Evolutionary conservation across 2,888 invertebrate genomes (phyloP), one percentile per base, ranked within the genome.

Genomic region (Drosophila infuscata): DNA sequence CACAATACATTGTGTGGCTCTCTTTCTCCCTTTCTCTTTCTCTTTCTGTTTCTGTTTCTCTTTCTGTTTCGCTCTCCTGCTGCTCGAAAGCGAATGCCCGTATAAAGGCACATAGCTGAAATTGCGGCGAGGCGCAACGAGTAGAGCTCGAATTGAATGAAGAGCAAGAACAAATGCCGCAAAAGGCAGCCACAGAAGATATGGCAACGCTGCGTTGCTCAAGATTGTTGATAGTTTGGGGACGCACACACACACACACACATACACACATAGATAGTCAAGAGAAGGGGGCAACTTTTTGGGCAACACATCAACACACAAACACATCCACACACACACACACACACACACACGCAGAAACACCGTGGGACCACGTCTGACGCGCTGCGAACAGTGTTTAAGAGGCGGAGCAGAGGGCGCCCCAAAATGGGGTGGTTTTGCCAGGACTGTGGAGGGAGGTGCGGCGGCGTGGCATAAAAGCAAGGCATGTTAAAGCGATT

Each of bases 401-500:
- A 20, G 30, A 17, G 33, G 3, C 15, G 33, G 32, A 5, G 52
- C 0, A 3, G 35, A 20, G 17, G 33, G 11, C 6, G 36, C 46
- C 46, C 25, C 46, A 25, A 25, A 25, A 46, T 25, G 30, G 46
- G 49, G 29, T 51, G 46, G 43, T 48, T 51, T 38, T 53, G 65
- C 43, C 29, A 49, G 43, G 48, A 9, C 35, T 53, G 33, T 46
- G 49, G 12, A 3, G 29, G 36, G 36, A 29, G 12, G 29, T 8
- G n/a, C 15, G 30, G 61, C 67, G 71, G 69, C 48, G 74, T 72
- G 76, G 62, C 80, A 88, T 78, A 85, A 88, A 80, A 79, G 81
- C 83, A 66, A 83, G 71, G 71, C 77, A 87, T 84, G 81, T 81
- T 84, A 82, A 87, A 84, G 76, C 88, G 82, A 75, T 84, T 87